Evolutionary conservation across 2,797 vertebrate genomes (phyloP).

Genomic region (Scolopax bukidnonensis): DNA sequence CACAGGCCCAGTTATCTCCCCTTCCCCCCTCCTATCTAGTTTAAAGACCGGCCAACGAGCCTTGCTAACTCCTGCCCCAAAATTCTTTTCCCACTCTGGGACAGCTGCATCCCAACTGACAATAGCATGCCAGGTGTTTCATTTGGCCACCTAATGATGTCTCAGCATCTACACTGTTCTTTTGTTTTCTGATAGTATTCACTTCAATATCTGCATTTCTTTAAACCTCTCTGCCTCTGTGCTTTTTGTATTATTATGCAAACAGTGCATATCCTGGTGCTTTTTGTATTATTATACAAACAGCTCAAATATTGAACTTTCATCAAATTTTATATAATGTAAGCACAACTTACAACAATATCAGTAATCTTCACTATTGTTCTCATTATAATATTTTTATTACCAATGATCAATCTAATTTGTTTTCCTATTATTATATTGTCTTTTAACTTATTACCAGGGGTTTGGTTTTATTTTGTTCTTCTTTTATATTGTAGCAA

Average conservation of each 20-base stretch:
- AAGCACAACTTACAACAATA: not conserved
- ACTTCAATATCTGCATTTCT: not conserved
- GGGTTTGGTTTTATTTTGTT: accelerated
- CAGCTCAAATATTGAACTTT: not conserved
- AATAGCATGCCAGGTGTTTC: no score
- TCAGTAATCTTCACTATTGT: not conserved
- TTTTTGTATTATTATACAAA: not conserved
- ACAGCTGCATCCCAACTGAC: no score
- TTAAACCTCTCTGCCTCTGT: not conserved
- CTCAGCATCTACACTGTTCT: not conserved
- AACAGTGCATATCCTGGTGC: not conserved
- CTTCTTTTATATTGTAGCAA: not conserved
- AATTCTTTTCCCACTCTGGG: no score
- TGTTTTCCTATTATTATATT: not conserved
- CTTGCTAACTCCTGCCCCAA: no score
- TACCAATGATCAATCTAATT: not conserved
- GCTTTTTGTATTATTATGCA: not conserved
- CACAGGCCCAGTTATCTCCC: no score
- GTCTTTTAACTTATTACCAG: not conserved
- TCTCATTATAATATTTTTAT: not conserved
- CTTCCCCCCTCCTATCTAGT: no score
- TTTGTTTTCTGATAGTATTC: not conserved
- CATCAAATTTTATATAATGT: not conserved
- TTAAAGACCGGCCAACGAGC: no score
- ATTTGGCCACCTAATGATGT: not conserved